Conservation (phyloP, 2,113 vertebrate genomes). For the Gymnobelideus leadbeateri region DNA sequence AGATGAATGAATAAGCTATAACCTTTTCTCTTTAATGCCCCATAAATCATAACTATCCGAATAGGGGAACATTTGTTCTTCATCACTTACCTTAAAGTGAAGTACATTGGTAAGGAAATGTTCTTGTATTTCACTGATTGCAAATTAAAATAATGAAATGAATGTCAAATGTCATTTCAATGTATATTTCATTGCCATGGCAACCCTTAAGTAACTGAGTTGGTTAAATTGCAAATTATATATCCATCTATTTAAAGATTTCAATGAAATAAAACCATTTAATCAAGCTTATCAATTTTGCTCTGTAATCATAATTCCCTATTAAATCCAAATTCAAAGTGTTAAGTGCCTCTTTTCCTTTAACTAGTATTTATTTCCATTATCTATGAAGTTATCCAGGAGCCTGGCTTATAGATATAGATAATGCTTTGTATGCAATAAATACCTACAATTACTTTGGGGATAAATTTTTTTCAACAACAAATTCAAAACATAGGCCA, state of each 20-base stretch:
- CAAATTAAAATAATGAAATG: slow-evolving; percentile 82
- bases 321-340: slow-evolving; percentile 75
- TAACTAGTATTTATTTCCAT: slow-evolving; percentile 38
- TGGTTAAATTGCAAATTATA: slow-evolving; percentile 79
- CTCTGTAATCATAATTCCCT: slow-evolving; percentile 72
- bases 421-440: slow-evolving; percentile 56
- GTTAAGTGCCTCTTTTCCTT: slow-evolving; percentile 45
- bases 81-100: slow-evolving; percentile 71
- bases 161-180: slow-evolving; percentile 79
- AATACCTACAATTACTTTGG: slow-evolving; percentile 58
- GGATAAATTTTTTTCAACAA: slow-evolving; percentile 42
- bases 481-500: not conserved
- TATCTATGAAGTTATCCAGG: slow-evolving; percentile 1
- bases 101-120: slow-evolving; percentile 47
- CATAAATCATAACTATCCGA: slow-evolving; percentile 61
- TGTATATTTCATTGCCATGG: slow-evolving; percentile 79
- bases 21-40: slow-evolving; percentile 60
- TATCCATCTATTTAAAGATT: slow-evolving; percentile 80
- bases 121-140: slow-evolving; percentile 76
- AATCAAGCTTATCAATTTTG: slow-evolving; percentile 79
- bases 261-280: slow-evolving; percentile 79
- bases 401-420: slow-evolving; percentile 39
- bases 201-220: slow-evolving; percentile 79
- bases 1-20: slow-evolving; percentile 51
- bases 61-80: slow-evolving; percentile 69